Conservation (phyloP, 2,888 invertebrate species). For the Pollenia angustigena region DNA sequence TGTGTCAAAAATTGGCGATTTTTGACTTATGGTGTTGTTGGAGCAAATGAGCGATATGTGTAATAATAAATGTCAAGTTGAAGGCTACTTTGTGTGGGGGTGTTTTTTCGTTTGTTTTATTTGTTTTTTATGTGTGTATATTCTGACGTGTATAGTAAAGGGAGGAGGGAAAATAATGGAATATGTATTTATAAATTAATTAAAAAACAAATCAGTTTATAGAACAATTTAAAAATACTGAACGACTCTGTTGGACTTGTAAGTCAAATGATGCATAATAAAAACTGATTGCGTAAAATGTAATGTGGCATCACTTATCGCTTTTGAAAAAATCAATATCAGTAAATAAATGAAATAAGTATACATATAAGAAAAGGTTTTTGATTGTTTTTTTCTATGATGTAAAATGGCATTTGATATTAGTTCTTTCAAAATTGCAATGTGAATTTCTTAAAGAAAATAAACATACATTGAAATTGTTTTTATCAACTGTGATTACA, state of each 20-base stretch:
- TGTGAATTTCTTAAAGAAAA: too few species aligned
- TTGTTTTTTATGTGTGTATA: background rate
- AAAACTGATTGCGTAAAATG: background rate
- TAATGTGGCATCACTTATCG: background rate
- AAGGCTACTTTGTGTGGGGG: conserved; percentile 58
- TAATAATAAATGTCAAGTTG: conserved; percentile 66
- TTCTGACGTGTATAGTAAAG: background rate
- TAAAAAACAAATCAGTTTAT: background rate
- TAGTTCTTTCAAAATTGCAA: too few species aligned
- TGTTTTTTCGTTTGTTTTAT: conserved; percentile 6
- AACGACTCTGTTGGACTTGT: too few species aligned
- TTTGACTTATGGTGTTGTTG: too few species aligned
- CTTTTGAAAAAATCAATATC: conserved; percentile 12
- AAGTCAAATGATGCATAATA: background rate
- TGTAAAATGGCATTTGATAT: too few species aligned
- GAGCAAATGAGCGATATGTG: too few species aligned
- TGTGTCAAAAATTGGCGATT: too few species aligned
- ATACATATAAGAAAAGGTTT: background rate
- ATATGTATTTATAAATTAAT: conserved; percentile 12
- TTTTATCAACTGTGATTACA: too few species aligned
- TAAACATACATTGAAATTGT: too few species aligned
- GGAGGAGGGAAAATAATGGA: background rate
- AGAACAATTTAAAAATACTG: background rate
- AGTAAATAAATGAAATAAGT: background rate
- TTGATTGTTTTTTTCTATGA: background rate